Evolutionary conservation across 2,888 invertebrate genomes (phyloP).

Genomic region (Ennomos quercinarius): DNA sequence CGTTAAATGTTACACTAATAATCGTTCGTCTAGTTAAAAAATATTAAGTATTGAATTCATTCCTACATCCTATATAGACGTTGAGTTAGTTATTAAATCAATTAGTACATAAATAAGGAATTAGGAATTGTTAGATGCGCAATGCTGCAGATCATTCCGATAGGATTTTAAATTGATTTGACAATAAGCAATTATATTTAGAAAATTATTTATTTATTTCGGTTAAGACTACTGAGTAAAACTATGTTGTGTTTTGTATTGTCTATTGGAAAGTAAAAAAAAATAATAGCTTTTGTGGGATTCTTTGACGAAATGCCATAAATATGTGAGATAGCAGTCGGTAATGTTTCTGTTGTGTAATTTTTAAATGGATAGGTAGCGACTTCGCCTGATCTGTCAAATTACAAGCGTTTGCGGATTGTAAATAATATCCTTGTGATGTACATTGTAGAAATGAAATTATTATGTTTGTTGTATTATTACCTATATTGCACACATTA

Average conservation of each 20-base stretch:
- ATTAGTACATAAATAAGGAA: conserved; percentile 70
- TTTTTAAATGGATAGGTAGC: conserved; percentile 59
- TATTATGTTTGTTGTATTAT: conserved; percentile 32
- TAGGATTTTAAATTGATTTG: conserved; percentile 74
- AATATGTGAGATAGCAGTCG: conserved; percentile 68
- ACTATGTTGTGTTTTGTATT: conserved; percentile 82
- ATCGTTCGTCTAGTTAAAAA: background rate
- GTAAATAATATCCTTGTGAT: conserved; percentile 39
- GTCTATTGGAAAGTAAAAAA: conserved; percentile 69
- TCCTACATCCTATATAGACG: conserved; percentile 57
- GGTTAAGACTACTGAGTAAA: conserved; percentile 82
- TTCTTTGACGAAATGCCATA: conserved; percentile 79
- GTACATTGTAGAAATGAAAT: conserved; percentile 35
- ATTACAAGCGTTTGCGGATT: conserved; percentile 38
- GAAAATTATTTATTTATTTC: conserved; percentile 83
- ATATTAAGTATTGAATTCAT: conserved; percentile 29
- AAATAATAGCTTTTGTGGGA: conserved; percentile 67
- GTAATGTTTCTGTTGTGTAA: conserved; percentile 76
- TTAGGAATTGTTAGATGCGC: conserved; percentile 62
- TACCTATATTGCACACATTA: conserved; percentile 38
- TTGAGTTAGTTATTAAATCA: conserved; percentile 53
- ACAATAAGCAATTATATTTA: conserved; percentile 80
- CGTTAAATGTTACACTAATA: conserved; percentile 9
- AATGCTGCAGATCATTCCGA: conserved; percentile 43
- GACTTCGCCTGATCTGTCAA: conserved; percentile 47